Evolutionary conservation across 2,888 invertebrate species (phyloP).

Genomic region (Netelia inedita): DNA sequence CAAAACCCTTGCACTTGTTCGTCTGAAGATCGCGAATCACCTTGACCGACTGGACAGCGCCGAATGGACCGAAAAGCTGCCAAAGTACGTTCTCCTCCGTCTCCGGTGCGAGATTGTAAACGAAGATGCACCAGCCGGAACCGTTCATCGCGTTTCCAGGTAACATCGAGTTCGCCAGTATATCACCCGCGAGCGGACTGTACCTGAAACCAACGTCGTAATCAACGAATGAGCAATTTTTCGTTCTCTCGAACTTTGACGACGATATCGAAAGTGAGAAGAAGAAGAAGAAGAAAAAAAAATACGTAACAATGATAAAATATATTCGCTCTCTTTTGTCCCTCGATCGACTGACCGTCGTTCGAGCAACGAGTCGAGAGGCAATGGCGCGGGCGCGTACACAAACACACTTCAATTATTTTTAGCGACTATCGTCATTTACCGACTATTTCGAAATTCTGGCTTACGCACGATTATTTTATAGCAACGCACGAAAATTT

Average conservation of each 20-base stretch:
- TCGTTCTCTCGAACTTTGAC: background rate
- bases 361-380: slow-evolving; percentile 21
- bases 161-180: slow-evolving; percentile 90
- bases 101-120: slow-evolving; percentile 98
- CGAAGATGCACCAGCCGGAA: slow-evolving; percentile 97
- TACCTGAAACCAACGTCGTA: slow-evolving; percentile 86
- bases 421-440: slow-evolving; percentile 63
- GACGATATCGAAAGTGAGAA: too few species aligned
- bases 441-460: slow-evolving; percentile 67
- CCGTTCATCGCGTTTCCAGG: slow-evolving; percentile 90
- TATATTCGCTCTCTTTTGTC: too few species aligned
- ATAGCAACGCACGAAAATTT: slow-evolving; percentile 43
- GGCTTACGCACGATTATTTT: slow-evolving; percentile 50
- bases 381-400: slow-evolving; percentile 23
- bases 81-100: slow-evolving; percentile 98
- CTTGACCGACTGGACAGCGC: slow-evolving; percentile 96
- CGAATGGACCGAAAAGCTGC: slow-evolving; percentile 98
- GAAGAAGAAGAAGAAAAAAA: background rate
- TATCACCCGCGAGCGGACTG: slow-evolving; percentile 95
- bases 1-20: slow-evolving; percentile 98
- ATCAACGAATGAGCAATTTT: slow-evolving; percentile 6
- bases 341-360: too few species aligned
- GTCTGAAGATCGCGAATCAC: slow-evolving; percentile 96
- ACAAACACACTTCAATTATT: slow-evolving; percentile 57
- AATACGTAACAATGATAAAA: too few species aligned